phyloP scores from a whole-genome alignment of 2,797 vertebrate genomes.

The Girardinus metallicus region DNA sequence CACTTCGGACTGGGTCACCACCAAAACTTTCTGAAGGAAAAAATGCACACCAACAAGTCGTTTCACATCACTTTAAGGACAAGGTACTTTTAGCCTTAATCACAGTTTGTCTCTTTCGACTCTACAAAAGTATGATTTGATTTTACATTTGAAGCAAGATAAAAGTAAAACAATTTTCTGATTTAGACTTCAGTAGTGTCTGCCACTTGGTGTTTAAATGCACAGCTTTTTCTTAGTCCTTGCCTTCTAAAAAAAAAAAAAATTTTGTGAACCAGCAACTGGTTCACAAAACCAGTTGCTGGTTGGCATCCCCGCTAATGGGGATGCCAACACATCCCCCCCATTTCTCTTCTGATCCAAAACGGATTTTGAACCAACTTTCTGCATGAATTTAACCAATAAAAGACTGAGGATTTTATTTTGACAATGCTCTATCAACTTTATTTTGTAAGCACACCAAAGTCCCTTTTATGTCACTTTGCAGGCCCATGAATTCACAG shows the following conservation, averaged over 20 bases:
- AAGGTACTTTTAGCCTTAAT: neutral
- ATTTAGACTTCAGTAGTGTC: neutral
- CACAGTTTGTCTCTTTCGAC: neutral
- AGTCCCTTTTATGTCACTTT: neutral
- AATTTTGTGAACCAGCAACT: neutral
- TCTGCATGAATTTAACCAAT: neutral
- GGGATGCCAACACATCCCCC: too few species aligned
- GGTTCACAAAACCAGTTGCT: too few species aligned
- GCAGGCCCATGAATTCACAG: neutral
- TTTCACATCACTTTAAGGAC: neutral
- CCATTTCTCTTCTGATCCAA: neutral
- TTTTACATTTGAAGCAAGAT: neutral
- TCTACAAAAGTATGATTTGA: neutral
- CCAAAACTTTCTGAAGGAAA: constrained; percentile 81
- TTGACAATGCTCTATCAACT: neutral
- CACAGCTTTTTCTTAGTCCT: neutral
- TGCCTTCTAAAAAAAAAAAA: neutral
- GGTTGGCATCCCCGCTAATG: too few species aligned
- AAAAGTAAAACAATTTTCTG: neutral
- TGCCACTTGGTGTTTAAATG: neutral
- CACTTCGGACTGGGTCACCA: constrained; percentile 82
- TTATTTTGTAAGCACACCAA: neutral
- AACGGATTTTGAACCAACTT: neutral
- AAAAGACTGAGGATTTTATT: neutral
- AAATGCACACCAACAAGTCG: neutral